Percentiles rank a stretch among this genome's conserved stretches.
These are phyloP conservation scores for Cantharis rufa DNA, from an alignment of 2,888 invertebrate species.

Conservation along the genomic window DNA sequence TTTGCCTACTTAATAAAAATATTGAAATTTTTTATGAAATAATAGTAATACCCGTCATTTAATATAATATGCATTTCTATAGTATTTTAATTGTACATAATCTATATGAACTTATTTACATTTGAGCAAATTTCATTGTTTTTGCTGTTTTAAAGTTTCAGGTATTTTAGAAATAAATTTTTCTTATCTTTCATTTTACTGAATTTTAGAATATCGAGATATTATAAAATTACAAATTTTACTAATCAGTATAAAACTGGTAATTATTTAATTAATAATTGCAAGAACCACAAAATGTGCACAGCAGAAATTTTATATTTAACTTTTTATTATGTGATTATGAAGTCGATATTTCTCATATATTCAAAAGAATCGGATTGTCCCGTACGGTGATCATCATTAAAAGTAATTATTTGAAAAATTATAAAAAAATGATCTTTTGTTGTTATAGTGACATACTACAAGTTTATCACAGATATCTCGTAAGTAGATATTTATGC, in stretches of 20 bases:
- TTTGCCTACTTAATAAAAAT: neutral
- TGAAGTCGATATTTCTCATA: neutral
- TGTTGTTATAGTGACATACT: constrained; percentile 15
- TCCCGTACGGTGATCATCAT: neutral
- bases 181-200: neutral
- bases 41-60: neutral
- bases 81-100: neutral
- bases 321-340: neutral
- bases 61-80: neutral
- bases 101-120: neutral
- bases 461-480: constrained; percentile 25
- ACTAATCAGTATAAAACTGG: neutral
- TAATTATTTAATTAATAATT: neutral
- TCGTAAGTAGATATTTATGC: constrained; percentile 6
- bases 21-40: no score
- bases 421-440: constrained; percentile 3
- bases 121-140: neutral
- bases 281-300: neutral
- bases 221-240: neutral
- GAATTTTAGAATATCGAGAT: neutral
- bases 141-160: neutral
- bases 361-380: neutral
- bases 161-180: neutral
- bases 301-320: neutral
- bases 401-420: neutral